Evolutionary conservation across 2,888 invertebrate genomes (phyloP).

Genomic region (Diadegma fenestrale): DNA sequence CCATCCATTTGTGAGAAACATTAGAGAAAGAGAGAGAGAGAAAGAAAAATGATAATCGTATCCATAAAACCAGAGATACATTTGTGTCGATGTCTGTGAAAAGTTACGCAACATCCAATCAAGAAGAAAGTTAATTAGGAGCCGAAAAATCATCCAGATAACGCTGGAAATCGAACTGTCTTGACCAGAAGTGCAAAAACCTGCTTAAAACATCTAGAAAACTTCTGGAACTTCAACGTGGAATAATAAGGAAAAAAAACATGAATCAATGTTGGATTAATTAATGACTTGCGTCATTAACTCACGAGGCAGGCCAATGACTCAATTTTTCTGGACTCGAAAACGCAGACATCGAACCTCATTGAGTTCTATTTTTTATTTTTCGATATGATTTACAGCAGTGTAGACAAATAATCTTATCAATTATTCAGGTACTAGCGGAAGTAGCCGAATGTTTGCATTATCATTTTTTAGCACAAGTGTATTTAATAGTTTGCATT

Average conservation of each 20-base stretch:
- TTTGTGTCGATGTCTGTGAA: neutral
- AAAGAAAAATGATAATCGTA: neutral
- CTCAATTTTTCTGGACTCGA: neutral
- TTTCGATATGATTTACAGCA: neutral
- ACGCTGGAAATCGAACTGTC: neutral
- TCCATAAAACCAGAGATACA: neutral
- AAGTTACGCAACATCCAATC: neutral
- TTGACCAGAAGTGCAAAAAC: neutral
- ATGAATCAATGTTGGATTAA: neutral
- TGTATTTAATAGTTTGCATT: neutral
- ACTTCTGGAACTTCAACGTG: neutral
- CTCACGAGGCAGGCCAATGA: neutral
- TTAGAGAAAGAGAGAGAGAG: neutral
- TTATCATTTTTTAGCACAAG: neutral
- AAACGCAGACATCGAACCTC: neutral
- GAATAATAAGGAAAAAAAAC: neutral
- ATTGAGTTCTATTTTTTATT: neutral
- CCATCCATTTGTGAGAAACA: slow-evolving; percentile 4
- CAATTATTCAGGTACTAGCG: neutral
- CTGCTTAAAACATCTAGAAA: neutral
- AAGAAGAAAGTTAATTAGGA: neutral
- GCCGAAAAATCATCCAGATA: neutral
- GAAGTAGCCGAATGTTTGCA: neutral
- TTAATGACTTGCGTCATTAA: neutral
- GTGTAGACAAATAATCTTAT: neutral